Evolutionary conservation across 2,797 vertebrate species (phyloP), one percentile per base, ranked within the genome.

Genomic region (Xenops minutus): DNA sequence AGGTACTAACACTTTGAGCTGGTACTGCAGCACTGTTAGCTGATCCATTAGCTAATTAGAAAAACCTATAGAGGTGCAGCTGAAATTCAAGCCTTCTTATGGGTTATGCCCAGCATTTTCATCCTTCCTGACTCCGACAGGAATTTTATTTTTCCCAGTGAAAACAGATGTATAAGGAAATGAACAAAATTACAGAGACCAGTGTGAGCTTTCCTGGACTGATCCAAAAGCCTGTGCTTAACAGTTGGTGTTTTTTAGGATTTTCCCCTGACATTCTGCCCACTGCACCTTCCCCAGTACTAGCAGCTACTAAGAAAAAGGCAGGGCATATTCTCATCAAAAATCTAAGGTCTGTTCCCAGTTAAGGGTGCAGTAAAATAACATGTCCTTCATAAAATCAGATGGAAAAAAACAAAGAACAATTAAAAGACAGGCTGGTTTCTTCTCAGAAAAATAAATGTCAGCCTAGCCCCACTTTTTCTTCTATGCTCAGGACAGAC

Each of bases 331-430:
- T 68, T 93, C 78, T 96, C 92, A 83, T 92, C 85, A 92, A 92
- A 93, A 90, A 44, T 94, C 55, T 78, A 64, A 95, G 52, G 62
- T 49, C 86, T 81, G 39, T 89, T 98, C 97, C 96, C 96, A 96
- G 88, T 96, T 92, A 98, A 97, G 93, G 66, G 73, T 88, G 75
- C 91, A 88, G 78, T 94, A 91, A 96, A 95, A 96, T 62, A 92
- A 74, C 67, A 89, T 89, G 91, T 85, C 67, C 85, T 83, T 94
- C 94, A 67, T 88, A 94, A 97, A 96, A 93, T 86, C 95, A 93
- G 85, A 96, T 96, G 97, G 97, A 97, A 98, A 97, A 97, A 59
- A 52, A 85, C 94, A 89, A 96, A 93, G 86, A 92, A 89, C 18
- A 92, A 71, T 93, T 91, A 88, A 92, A 74, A 74, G 74, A 72